Evolutionary conservation across 2,888 invertebrate species (phyloP), one percentile per base, ranked within the genome.

Genomic region (Oegoconia quadripuncta): DNA sequence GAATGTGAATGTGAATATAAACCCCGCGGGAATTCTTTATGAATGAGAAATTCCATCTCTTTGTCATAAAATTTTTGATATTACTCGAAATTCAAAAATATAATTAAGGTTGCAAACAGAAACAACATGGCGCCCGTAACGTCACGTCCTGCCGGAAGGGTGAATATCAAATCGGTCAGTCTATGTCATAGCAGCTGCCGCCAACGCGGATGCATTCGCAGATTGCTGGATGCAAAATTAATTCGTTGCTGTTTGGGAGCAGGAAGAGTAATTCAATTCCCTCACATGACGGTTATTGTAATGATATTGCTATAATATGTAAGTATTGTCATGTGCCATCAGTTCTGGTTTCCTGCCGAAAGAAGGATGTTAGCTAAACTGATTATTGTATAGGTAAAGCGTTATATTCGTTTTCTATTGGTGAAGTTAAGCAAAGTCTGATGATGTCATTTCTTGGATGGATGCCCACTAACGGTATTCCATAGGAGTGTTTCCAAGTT

Each of bases 81-180:
- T 15, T 43, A 42, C 44, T 50, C 48, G 42, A 42, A 52, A 58
- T 45, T 39, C 20, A 20, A 20, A 20, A 20, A 20, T 20, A 8
- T 20, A n/a, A n/a, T 20, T 20, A 6, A 20, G 20, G 5, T 20
- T 14, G n/a, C 11, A 11, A 23, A 22, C 32, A 23, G 32, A 23
- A 14, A 3, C 17, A 30, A 32, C 32, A 22, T 23, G 32, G 32
- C 32, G 13, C 13, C 22, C 32, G n/a, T 32, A 23, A 25, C 20
- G 20, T 34, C 25, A 23, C 29, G n/a, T 30, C 29, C 29, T 30
- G 34, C 14, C 28, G 32, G 74, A 71, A 78, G 82, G 80, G 81
- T 80, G 82, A 79, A 81, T 82, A 81, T 74, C 74, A 79, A 82
- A 82, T 77, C 71, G 75, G 75, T 63, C 76, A 74, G 73, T 54